phyloP scores from a whole-genome alignment of 2,888 invertebrate genomes.

The Osedax fenrisi region DNA sequence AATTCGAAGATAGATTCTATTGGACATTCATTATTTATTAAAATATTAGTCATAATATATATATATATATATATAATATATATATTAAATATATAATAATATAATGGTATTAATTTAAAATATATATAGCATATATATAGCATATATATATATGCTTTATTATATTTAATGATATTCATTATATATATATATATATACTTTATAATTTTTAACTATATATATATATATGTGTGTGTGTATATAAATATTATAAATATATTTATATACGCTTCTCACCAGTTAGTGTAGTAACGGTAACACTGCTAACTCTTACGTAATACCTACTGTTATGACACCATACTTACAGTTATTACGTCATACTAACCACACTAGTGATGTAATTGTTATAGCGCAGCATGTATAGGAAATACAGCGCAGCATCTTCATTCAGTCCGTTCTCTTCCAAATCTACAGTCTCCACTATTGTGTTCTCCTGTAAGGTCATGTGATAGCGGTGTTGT shows the following conservation, averaged over 20 bases:
- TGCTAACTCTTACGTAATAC: no score
- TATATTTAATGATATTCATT: neutral
- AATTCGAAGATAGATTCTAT: neutral
- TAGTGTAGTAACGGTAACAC: no score
- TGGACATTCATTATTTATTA: neutral
- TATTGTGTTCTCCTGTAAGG: constrained; percentile 41
- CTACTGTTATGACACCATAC: no score
- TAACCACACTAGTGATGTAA: constrained; percentile 41
- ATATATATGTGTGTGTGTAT: no score
- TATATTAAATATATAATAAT: neutral
- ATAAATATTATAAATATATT: no score
- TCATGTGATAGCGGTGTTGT: no score
- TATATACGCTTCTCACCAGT: no score
- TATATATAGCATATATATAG: neutral
- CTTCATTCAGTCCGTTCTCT: constrained; percentile 41
- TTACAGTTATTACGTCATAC: no score
- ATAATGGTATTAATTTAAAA: neutral
- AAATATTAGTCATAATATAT: neutral
- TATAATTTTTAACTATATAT: no score
- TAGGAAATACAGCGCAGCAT: constrained; percentile 38
- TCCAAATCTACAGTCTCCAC: constrained; percentile 42
- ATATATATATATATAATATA: neutral
- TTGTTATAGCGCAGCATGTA: constrained; percentile 41
- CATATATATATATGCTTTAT: neutral
- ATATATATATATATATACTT: no score